Evolutionary conservation across 1,140 invertebrate genomes (phyloP).

Genomic region (Palaemon carinicauda): DNA sequence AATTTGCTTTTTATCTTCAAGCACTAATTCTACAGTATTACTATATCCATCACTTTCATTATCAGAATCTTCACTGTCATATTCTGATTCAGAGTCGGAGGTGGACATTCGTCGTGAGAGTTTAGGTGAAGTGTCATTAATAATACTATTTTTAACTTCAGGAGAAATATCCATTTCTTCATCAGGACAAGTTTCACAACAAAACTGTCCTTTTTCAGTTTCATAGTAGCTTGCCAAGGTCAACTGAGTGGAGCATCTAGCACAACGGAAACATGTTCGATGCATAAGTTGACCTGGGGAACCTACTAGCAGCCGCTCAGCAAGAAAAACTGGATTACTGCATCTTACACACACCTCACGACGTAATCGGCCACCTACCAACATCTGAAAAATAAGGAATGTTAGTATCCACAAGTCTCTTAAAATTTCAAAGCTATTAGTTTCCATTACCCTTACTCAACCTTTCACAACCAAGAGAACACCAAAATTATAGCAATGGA

Average conservation of each 20-base stretch:
- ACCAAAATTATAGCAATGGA: no score
- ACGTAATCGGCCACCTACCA: constrained; percentile 57
- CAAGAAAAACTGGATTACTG: constrained; percentile 85
- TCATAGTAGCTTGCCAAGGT: constrained; percentile 81
- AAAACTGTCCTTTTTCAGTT: constrained; percentile 77
- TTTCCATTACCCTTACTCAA: no score
- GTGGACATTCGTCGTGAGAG: background rate
- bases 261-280: constrained; percentile 87
- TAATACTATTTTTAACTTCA: background rate
- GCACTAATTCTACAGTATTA: background rate
- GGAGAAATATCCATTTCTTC: constrained; percentile 15
- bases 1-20: background rate
- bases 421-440: background rate
- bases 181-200: constrained; percentile 80
- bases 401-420: background rate
- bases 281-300: constrained; percentile 79
- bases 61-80: constrained; percentile 36
- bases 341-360: constrained; percentile 83
- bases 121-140: background rate
- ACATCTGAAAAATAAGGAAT: constrained; percentile 10
- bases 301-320: constrained; percentile 84
- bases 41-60: constrained; percentile 27
- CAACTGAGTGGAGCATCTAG: constrained; percentile 78
- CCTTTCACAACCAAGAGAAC: no score
- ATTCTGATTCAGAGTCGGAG: constrained; percentile 14